phyloP scores from a whole-genome alignment of 2,888 invertebrate species.

The Eupeodes latifasciatus region DNA sequence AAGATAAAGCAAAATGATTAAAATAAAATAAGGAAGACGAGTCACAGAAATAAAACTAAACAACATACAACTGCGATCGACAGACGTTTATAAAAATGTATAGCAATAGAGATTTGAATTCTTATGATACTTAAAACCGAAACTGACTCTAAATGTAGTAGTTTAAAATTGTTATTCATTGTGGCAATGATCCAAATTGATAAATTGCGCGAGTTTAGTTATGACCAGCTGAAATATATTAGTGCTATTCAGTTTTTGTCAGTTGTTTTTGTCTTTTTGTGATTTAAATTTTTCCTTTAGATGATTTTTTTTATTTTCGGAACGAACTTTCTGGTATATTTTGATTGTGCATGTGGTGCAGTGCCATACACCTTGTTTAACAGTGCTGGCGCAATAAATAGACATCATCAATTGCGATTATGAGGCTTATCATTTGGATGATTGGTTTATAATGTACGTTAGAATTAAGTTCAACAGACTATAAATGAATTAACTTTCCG shows the following conservation, averaged over 20 bases:
- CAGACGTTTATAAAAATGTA: no score
- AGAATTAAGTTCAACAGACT: no score
- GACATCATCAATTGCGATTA: slow-evolving; percentile 3
- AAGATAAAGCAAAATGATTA: no score
- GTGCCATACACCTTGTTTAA: slow-evolving; percentile 32
- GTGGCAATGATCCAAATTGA: slow-evolving; percentile 63
- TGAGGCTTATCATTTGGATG: no score
- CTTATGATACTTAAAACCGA: slow-evolving; percentile 4
- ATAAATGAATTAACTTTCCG: no score
- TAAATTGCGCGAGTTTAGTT: slow-evolving; percentile 55
- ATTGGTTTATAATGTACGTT: no score
- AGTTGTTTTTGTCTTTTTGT: slow-evolving; percentile 27
- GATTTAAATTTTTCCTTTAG: slow-evolving; percentile 11
- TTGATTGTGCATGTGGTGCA: slow-evolving; percentile 37
- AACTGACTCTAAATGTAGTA: slow-evolving; percentile 11
- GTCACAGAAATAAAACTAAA: no score
- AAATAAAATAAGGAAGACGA: no score
- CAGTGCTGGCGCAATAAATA: slow-evolving; percentile 40
- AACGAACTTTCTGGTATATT: slow-evolving; percentile 53
- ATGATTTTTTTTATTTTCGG: slow-evolving; percentile 30
- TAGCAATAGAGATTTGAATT: no score
- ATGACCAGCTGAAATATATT: slow-evolving; percentile 46
- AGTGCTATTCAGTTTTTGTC: slow-evolving; percentile 36
- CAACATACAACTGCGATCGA: no score
- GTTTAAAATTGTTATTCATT: slow-evolving; percentile 41